Evolutionary conservation across 2,888 invertebrate genomes (phyloP), one percentile per base, ranked within the genome.

Genomic region (Hedychridium roseum): DNA sequence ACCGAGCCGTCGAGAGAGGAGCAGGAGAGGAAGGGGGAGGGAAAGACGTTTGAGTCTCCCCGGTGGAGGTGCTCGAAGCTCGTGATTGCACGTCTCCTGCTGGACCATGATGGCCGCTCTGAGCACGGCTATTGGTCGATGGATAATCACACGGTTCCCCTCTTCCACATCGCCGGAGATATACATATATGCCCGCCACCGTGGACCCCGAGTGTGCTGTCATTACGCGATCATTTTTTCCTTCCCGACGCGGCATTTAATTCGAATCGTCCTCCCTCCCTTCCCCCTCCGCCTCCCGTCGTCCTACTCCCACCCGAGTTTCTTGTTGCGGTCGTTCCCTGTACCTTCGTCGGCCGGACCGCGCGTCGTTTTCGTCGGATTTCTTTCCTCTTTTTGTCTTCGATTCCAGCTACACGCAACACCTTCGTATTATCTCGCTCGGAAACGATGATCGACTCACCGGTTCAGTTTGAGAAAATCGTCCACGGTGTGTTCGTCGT

Each of bases 71-170:
- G 56, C 54, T 53, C 57, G 43, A 60, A 56, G 59, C 62, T 70
- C 71, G 66, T 77, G 78, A 78, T 78, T 78, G 76, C 77, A 78
- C 76, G 76, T 76, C 78, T 76, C 72, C 64, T 62, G 63, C 66
- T 70, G 77, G 76, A 76, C 72, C 77, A 76, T 77, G 74, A 78
- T 78, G 78, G 78, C 78, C 76, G 78, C 78, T 74, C 63, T 64
- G 68, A 64, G 69, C 70, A 68, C 73, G 60, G 72, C 74, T 71
- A 78, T 78, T 78, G 78, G 78, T 74, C 70, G 71, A 65, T 62
- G 65, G 66, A 66, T 77, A 78, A 78, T 78, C 75, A 75, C 70
- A 76, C 65, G 70, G 71, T 74, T 61, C 60, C 64, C 68, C 70
- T 44, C 56, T 43, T 50, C 54, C 56, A 42, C 42, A 49, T 55